Conservation (phyloP, 2,113 vertebrate species). For the Pelmatolapia mariae region DNA sequence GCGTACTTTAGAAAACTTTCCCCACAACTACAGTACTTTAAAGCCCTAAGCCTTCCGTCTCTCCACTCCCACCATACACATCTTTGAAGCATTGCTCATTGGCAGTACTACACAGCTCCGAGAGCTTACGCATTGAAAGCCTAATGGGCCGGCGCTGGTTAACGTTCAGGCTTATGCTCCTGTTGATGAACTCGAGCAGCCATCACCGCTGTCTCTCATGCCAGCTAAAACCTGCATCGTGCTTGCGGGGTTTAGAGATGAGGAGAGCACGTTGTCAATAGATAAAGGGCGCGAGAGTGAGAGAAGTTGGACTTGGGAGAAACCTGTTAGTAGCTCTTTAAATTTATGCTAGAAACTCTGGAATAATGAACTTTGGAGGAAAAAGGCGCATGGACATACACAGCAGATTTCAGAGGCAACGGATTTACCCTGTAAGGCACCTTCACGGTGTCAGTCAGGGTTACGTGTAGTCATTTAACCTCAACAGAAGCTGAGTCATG, state of each 20-base stretch:
- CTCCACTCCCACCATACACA: conserved; percentile 49
- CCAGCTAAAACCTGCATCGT: conserved; percentile 46
- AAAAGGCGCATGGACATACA: not conserved
- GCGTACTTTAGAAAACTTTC: conserved; percentile 44
- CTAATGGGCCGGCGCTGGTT: conserved; percentile 47
- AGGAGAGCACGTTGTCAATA: conserved; percentile 43
- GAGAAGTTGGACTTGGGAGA: not conserved
- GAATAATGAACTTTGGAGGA: not conserved
- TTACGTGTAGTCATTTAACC: not conserved
- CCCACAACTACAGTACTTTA: conserved; percentile 33
- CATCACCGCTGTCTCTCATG: conserved; percentile 41
- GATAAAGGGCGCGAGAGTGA: not conserved
- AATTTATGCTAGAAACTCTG: not conserved
- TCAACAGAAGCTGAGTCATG: not conserved
- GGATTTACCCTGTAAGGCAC: conserved; percentile 1
- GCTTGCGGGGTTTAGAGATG: conserved; percentile 37
- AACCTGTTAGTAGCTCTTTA: not conserved
- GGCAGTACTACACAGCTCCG: conserved; percentile 16
- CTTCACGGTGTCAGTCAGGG: not conserved
- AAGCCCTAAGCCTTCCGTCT: conserved; percentile 46
- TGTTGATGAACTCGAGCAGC: conserved; percentile 47
- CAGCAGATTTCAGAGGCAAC: not conserved
- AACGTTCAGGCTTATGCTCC: conserved; percentile 57
- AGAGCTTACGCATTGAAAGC: conserved; percentile 54
- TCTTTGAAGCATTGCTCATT: conserved; percentile 57